Evolutionary conservation across 2,797 vertebrate species (phyloP), one percentile per base, ranked within the genome.

Genomic region (Sarcoramphus papa): DNA sequence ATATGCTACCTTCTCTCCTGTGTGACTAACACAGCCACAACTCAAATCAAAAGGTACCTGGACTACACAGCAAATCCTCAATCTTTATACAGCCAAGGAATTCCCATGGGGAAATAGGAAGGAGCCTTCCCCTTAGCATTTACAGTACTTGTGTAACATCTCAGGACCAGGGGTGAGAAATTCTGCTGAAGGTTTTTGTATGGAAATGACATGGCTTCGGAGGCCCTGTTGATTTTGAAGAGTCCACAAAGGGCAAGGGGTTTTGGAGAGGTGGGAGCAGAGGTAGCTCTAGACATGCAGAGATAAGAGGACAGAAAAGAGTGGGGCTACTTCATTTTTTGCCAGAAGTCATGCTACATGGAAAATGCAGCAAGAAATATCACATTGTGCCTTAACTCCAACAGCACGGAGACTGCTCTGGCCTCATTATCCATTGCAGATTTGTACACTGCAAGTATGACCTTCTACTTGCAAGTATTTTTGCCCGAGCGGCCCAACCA

Each of bases 31-130:
- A 3, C 70, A 92, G 51, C 73, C 90, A 85, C 83, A 92, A 59
- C 76, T 59, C 47, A 84, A 88, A 88, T 85, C 91, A 85, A 93
- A 94, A 94, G 30, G 54, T 78, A 89, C 41, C 43, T 81, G 75
- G 62, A 45, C 59, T 80, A 83, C 50, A 75, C 50, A 82, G 30
- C 35, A 82, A 91, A 41, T 41, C 16, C 25, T 85, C 65, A 78
- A 72, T 77, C 93, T 88, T 93, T 43, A 35, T 17, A 24, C 12
- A 68, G 27, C 20, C 45, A 31, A 57, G 48, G 23, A 80, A 76
- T 74, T 70, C 53, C 37, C 14, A 13, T 0, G 2, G 37, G 48
- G 56, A 74, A 53, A 35, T 7, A 68, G 37, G 16, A 27, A 16
- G 22, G 45, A 83, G 33, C 37, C 22, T 85, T 90, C 41, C 57